Conservation (phyloP, 2,888 invertebrate species). For the Cataglyphis altisquamis region DNA sequence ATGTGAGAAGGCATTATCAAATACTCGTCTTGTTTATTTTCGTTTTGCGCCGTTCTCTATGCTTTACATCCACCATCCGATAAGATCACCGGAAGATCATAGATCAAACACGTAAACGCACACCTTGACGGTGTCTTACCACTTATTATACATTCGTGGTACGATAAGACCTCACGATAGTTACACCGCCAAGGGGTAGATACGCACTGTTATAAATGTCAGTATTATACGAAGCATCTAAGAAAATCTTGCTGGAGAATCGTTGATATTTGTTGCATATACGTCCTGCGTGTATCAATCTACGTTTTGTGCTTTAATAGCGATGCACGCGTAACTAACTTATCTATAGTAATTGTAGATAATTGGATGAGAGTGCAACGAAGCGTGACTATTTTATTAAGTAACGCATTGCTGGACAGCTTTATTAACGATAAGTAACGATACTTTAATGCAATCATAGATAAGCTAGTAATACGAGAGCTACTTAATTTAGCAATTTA, state of each 20-base stretch:
- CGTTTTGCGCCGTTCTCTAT: constrained; percentile 18
- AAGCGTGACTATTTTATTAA: constrained; percentile 24
- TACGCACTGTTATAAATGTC: constrained; percentile 86
- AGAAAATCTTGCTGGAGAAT: constrained; percentile 69
- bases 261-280: constrained; percentile 54
- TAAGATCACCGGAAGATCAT: constrained; percentile 84
- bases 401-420: constrained; percentile 10
- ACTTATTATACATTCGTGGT: constrained; percentile 85
- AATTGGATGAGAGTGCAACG: constrained; percentile 30
- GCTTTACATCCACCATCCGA: constrained; percentile 69
- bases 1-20: background rate
- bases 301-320: constrained; percentile 33
- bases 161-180: constrained; percentile 80
- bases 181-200: constrained; percentile 84
- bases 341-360: background rate
- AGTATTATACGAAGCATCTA: constrained; percentile 84
- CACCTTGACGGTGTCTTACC: constrained; percentile 79
- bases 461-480: background rate
- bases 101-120: constrained; percentile 85
- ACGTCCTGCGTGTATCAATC: constrained; percentile 44
- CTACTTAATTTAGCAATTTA: constrained; percentile 18
- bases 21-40: constrained; percentile 30
- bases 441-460: constrained; percentile 33
- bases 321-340: background rate
- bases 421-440: constrained; percentile 28